Base-by-base conservation (phyloP, 1,140 invertebrate genomes). In the Globodera ellingtonae region DNA sequence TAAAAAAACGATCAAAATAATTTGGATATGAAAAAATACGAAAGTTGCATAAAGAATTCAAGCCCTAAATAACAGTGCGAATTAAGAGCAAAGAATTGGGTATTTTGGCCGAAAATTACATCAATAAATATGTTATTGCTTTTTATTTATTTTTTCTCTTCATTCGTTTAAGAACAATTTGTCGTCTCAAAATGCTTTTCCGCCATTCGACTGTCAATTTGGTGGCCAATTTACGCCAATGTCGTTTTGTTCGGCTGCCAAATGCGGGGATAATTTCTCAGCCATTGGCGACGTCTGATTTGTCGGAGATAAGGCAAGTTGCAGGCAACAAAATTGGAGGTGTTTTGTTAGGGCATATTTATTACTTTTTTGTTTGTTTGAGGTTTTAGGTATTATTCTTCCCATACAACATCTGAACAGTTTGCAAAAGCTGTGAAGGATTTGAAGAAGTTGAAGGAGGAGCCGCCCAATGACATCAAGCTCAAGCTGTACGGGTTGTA, bases 401-500 rank as follows among this genome's bases (percentile, higher is more conserved):
- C 50, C 67, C 73, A 15, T 75, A 15, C 73, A 46, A 35, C 70
- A 44, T 15, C 67, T 21, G 46, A 13, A 47, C 76, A 84, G 5
- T 92, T 92, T 86, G 88, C 89, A 24, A 82, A 89, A 50, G 91
- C 91, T 7, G 90, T 91, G 84, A 83, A 87, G 18, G 79, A 86
- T 18, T 84, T 92, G 4, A 89, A 89, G 71, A 85, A 84, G 6
- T 83, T 92, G 35, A 88, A 88, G 79, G 88, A 91, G 79, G 91
- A 91, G 65, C 89, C 91, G 74, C 91, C 90, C 65, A 92, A 92
- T 89, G 90, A 91, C 59, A 86, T 89, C 0, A 93, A 93, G 85
- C 85, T 93, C 18, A 88, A 92, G 84, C 84, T 93, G 7, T 93
- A 93, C 88, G 92, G 86, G 35, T 86, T 93, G 18, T 93, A 91